Conservation (phyloP, 2,113 vertebrate genomes). For the Argyrosomus japonicus region DNA sequence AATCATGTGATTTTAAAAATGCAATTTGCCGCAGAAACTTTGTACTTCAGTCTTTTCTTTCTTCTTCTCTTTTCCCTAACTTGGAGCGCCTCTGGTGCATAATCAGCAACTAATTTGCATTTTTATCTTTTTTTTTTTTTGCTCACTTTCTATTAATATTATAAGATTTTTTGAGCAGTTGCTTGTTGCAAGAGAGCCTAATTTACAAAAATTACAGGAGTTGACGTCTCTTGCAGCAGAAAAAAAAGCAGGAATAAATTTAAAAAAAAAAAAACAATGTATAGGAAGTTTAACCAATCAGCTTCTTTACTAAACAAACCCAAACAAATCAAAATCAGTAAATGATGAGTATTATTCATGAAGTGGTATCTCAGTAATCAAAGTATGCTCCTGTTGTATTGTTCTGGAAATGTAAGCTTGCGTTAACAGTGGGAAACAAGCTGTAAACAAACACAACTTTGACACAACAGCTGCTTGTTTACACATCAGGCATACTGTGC, state of each 20-base stretch:
- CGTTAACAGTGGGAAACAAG: too few relatives aligned
- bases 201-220: not conserved
- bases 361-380: too few relatives aligned
- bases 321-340: too few relatives aligned
- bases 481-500: too few relatives aligned
- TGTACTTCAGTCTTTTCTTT: not conserved
- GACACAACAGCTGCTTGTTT: too few relatives aligned
- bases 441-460: too few relatives aligned
- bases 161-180: not conserved
- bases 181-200: not conserved
- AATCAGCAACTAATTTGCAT: not conserved
- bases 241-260: not conserved
- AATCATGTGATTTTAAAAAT: not conserved
- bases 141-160: not conserved
- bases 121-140: too few relatives aligned
- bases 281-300: too few relatives aligned
- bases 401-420: too few relatives aligned
- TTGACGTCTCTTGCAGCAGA: not conserved
- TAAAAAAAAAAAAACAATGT: not conserved
- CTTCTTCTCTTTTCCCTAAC: not conserved
- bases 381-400: too few relatives aligned
- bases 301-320: too few relatives aligned
- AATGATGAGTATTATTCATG: too few relatives aligned
- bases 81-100: not conserved
- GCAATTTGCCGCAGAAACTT: not conserved